These are phyloP conservation scores for Drosophila mayaguana DNA, from an alignment of 2,888 invertebrate genomes.

Conservation along the genomic window DNA sequence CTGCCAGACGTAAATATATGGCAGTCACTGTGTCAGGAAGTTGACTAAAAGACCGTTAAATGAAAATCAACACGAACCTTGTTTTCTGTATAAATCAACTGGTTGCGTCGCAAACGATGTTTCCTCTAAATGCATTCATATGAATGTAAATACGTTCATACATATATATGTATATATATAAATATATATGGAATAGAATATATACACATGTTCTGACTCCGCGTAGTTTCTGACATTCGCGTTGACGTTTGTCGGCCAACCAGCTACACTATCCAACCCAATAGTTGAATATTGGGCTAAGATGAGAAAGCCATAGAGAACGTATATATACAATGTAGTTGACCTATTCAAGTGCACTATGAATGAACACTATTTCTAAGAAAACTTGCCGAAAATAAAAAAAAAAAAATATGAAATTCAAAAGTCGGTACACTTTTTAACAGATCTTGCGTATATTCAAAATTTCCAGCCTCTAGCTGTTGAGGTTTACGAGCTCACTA, in stretches of 20 bases:
- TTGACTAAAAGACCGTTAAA: conserved; percentile 82
- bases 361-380: too few relatives aligned
- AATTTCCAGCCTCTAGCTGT: too few relatives aligned
- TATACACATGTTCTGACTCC: conserved; percentile 43
- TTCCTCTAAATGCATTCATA: conserved; percentile 30
- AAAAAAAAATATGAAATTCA: too few relatives aligned
- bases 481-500: too few relatives aligned
- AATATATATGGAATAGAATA: background rate
- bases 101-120: conserved; percentile 66
- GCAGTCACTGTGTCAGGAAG: conserved; percentile 81
- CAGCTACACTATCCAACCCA: conserved; percentile 49
- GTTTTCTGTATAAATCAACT: conserved; percentile 76
- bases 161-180: background rate
- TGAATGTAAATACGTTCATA: conserved; percentile 26
- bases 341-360: too few relatives aligned
- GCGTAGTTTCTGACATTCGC: conserved; percentile 75
- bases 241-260: conserved; percentile 73
- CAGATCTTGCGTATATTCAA: too few relatives aligned
- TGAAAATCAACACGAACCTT: conserved; percentile 78
- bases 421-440: too few relatives aligned
- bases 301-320: too few relatives aligned
- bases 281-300: background rate
- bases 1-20: conserved; percentile 72
- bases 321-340: too few relatives aligned
- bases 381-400: too few relatives aligned